Conservation (phyloP, 2,797 vertebrate genomes). For the Tachyglossus aculeatus region DNA sequence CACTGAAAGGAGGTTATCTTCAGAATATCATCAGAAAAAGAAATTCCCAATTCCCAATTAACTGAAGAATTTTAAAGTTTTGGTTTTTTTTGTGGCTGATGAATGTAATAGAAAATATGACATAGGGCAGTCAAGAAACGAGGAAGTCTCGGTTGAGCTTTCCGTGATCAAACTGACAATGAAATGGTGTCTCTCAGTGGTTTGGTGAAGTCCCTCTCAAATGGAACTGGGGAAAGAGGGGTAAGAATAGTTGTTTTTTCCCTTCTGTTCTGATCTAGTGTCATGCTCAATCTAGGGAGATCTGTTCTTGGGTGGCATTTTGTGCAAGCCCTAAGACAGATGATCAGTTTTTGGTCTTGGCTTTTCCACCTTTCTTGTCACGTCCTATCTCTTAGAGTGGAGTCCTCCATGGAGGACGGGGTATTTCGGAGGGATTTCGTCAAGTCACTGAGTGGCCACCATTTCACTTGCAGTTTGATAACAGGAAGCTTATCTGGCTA, state of each 20-base stretch:
- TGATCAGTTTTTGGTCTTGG: no score
- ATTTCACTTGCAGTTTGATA: no score
- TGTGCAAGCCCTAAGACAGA: no score
- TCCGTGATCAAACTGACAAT: background rate
- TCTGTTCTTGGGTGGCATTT: background rate
- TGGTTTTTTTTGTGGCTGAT: background rate
- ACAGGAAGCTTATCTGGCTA: no score
- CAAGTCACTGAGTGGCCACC: no score
- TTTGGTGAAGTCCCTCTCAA: constrained; percentile 14
- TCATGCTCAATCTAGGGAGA: background rate
- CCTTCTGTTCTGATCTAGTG: background rate
- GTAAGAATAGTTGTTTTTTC: background rate
- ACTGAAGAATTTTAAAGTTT: background rate
- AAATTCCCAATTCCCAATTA: background rate
- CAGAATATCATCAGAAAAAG: no score
- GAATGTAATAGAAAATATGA: no score
- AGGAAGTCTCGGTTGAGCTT: background rate
- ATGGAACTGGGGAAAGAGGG: constrained; percentile 6
- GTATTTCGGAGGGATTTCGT: no score
- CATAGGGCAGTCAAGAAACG: constrained; percentile 13
- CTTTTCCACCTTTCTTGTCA: no score
- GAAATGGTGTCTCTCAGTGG: background rate
- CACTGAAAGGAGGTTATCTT: no score
- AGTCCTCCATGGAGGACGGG: no score
- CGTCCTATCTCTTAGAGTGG: no score